A percentile compares a stretch with the other conserved stretches of the same genome.
Evolutionary conservation across 2,797 vertebrate species (phyloP).

Genomic region (Fringilla coelebs): DNA sequence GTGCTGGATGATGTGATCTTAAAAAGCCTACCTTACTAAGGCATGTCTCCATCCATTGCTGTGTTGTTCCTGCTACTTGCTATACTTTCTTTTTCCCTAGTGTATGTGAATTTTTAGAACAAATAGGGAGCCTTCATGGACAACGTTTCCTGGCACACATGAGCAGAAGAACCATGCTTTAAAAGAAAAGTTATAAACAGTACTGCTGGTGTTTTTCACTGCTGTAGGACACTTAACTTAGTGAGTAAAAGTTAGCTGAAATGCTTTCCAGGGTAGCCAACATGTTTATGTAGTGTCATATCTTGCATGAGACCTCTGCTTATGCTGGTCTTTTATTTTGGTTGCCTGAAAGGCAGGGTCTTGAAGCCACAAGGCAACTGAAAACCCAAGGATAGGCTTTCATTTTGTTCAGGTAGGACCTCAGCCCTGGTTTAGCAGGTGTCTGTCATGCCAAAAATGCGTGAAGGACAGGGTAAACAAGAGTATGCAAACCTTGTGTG

Average conservation of each 20-base stretch:
- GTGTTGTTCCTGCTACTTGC: neutral
- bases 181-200: neutral
- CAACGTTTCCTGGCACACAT: neutral
- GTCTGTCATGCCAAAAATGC: neutral
- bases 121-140: neutral
- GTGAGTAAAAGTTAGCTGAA: neutral
- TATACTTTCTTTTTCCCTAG: neutral
- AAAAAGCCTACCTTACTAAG: neutral
- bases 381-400: neutral
- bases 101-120: neutral
- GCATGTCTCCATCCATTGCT: neutral
- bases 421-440: neutral
- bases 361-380: neutral
- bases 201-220: neutral
- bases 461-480: neutral
- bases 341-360: neutral
- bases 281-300: accelerated
- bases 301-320: neutral
- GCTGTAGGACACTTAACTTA: neutral
- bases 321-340: neutral
- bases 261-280: neutral
- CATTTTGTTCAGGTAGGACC: neutral
- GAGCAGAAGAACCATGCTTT: neutral
- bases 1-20: neutral
- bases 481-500: neutral